These are phyloP conservation scores for Euwallacea fornicatus DNA, from an alignment of 1,140 invertebrate genomes.

Conservation along the genomic window DNA sequence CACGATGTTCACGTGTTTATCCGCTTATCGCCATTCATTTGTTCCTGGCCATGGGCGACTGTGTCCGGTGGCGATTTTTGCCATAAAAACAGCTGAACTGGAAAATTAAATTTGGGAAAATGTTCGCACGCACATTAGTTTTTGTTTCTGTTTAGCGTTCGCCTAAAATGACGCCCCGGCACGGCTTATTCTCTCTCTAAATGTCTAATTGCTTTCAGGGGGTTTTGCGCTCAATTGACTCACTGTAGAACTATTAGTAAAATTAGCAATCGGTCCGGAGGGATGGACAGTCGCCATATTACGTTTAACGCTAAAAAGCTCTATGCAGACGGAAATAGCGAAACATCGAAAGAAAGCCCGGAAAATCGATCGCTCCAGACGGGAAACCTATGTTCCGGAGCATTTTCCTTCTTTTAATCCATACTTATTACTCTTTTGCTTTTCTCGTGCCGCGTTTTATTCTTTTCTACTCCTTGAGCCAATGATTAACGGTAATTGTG, in stretches of 20 bases:
- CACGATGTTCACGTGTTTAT: slow-evolving; percentile 37
- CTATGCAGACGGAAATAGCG: slow-evolving; percentile 4
- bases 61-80: slow-evolving; percentile 49
- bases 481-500: slow-evolving; percentile 52
- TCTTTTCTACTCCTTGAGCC: slow-evolving; percentile 48
- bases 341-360: slow-evolving; percentile 13
- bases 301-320: too few relatives aligned
- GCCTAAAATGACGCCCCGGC: slow-evolving; percentile 16
- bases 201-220: slow-evolving; percentile 29
- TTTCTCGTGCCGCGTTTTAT: slow-evolving; percentile 40
- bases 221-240: slow-evolving; percentile 13
- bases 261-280: not conserved
- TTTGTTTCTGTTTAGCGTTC: slow-evolving; percentile 49
- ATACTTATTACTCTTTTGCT: slow-evolving; percentile 51
- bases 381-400: slow-evolving; percentile 44
- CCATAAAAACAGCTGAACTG: slow-evolving; percentile 51
- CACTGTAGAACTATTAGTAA: slow-evolving; percentile 18
- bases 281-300: too few relatives aligned
- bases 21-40: slow-evolving; percentile 45
- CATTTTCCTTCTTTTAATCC: slow-evolving; percentile 49
- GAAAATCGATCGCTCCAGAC: slow-evolving; percentile 36
- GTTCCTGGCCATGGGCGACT: slow-evolving; percentile 30
- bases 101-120: slow-evolving; percentile 53
- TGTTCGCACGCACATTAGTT: slow-evolving; percentile 52
- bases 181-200: slow-evolving; percentile 15